Evolutionary conservation across 2,888 invertebrate species (phyloP), one percentile per base, ranked within the genome.

Genomic region (Chaetoderma sp.): DNA sequence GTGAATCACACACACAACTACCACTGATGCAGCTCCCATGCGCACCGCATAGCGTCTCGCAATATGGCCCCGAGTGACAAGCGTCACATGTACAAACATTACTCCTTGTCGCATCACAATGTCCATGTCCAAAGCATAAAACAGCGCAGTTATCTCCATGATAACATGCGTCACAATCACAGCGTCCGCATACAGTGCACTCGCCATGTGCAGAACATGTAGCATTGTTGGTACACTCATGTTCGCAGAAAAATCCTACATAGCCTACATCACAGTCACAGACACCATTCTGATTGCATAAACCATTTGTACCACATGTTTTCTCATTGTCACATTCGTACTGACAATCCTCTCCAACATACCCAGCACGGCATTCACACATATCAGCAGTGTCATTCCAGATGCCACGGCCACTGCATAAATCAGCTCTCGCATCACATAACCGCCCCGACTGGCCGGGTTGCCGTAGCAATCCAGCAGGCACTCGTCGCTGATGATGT

Each of bases 161-260:
- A 71, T 65, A 77, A 60, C 80, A 80, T 6, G 77, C 63, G 55
- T 80, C 72, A 63, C 80, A 80, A 1, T 76, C 65, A 68, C 80
- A 80, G 13, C 45, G 21, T 5, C 79, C 79, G 61, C 69, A 72
- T 3, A 67, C 60, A 13, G 74, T 73, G 63, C 80, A 80, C 2
- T 63, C 47, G 13, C 80, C 80, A 61, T 78, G 67, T 1, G 75
- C 75, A 61, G 63, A 73, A 59, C 79, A 80, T 18, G 70, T 64
- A 3, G 61, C 60, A 23, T 66, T 47, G 6, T 65, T 56, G 63
- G 71, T 63, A 57, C 80, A 80, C 25, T 62, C 52, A 42, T 71
- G 71, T 32, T 75, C 75, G 60, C 80, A 80, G 16, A 69, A 68
- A 16, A 68, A 67, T 4, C 80, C 80, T 21, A 75, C 74, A 32